phyloP scores from a whole-genome alignment of 2,797 vertebrate species.

The Ceryle rudis region DNA sequence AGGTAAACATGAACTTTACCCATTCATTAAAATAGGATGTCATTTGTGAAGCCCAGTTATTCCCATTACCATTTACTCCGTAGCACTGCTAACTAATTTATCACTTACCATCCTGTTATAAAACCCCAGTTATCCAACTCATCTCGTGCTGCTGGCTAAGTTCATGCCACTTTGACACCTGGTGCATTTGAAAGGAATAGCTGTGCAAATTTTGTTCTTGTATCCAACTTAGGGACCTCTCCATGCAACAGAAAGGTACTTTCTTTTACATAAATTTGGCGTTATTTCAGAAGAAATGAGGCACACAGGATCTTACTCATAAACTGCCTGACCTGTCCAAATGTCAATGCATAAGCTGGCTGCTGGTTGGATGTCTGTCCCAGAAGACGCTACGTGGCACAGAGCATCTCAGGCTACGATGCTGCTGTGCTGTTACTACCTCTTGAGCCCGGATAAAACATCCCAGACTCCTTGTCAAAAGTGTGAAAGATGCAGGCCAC shows the following conservation, averaged over 20 bases:
- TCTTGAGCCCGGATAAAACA: neutral
- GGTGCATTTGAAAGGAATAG: neutral
- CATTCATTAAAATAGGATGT: neutral
- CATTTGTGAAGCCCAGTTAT: constrained; percentile 26
- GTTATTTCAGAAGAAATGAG: neutral
- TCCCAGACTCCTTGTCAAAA: neutral
- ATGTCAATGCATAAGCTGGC: neutral
- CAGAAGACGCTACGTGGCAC: fast-evolving
- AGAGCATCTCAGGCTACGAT: fast-evolving
- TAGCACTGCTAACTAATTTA: neutral
- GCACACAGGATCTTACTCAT: fast-evolving
- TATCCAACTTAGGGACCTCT: neutral
- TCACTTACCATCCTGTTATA: neutral
- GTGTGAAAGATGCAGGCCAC: neutral
- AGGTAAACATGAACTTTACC: neutral
- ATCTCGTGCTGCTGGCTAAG: neutral
- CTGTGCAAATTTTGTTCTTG: neutral
- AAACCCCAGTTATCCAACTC: neutral
- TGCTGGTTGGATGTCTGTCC: neutral
- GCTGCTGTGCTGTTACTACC: neutral
- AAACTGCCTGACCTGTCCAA: neutral
- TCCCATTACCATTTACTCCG: neutral
- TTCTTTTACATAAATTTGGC: neutral
- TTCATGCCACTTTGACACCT: constrained; percentile 2
- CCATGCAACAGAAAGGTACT: neutral